phyloP scores from a whole-genome alignment of 2,888 invertebrate genomes.

The Prosapia bicincta region DNA sequence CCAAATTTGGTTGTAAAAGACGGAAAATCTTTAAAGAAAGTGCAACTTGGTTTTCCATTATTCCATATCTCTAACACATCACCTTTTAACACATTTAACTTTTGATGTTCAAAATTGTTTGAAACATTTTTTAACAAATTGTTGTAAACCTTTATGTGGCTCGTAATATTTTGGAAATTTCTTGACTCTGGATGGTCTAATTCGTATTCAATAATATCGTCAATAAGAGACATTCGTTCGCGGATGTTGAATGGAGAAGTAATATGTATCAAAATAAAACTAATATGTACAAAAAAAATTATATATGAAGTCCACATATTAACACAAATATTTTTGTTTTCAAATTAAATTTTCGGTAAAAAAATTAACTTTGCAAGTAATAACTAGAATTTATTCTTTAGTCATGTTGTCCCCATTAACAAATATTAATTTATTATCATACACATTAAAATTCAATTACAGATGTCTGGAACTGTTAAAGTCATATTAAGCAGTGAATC shows the following conservation, averaged over 20 bases:
- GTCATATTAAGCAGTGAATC: background rate
- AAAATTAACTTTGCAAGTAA: no score
- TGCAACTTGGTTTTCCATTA: background rate
- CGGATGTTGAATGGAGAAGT: background rate
- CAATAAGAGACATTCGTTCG: background rate
- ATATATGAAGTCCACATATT: background rate
- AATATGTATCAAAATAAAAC: background rate
- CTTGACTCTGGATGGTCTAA: background rate
- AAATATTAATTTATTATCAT: background rate
- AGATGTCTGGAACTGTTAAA: background rate
- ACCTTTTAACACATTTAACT: background rate
- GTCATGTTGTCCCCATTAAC: background rate
- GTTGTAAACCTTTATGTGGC: background rate
- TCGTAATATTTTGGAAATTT: background rate
- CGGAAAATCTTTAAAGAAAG: background rate
- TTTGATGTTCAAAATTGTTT: background rate
- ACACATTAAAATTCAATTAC: background rate
- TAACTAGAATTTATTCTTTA: background rate
- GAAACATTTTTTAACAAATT: background rate
- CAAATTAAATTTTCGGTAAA: no score
- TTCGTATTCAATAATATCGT: background rate
- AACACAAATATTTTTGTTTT: no score
- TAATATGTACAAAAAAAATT: no score
- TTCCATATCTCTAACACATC: background rate
- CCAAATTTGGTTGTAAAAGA: background rate